These are phyloP conservation scores for Myiozetetes cayanensis DNA, from an alignment of 2,113 vertebrate genomes.

Conservation along the genomic window DNA sequence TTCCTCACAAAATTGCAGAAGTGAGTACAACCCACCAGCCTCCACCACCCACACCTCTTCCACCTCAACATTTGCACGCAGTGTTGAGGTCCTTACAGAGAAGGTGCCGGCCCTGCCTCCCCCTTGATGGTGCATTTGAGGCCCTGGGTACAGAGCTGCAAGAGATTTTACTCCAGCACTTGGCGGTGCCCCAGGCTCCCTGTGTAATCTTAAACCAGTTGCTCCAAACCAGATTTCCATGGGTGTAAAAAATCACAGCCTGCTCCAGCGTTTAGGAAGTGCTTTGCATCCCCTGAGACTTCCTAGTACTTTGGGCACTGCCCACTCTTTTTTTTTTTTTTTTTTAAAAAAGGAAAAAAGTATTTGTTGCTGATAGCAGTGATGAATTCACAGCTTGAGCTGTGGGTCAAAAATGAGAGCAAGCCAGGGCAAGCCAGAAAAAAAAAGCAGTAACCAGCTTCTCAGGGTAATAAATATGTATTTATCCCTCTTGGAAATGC, in stretches of 20 bases:
- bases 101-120: neutral
- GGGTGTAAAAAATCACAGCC: slow-evolving; percentile 57
- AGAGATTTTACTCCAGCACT: neutral
- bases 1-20: neutral
- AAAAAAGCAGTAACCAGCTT: neutral
- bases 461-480: neutral
- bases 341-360: neutral
- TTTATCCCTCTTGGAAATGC: neutral
- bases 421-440: neutral
- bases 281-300: slow-evolving; percentile 39
- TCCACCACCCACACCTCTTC: neutral
- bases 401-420: neutral
- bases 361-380: neutral
- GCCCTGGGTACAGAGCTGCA: fast-evolving
- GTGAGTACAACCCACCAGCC: neutral
- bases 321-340: neutral
- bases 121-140: fast-evolving
- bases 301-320: slow-evolving; percentile 14
- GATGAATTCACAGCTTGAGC: neutral
- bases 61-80: fast-evolving
- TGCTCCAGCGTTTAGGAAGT: slow-evolving; percentile 37
- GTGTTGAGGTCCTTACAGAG: neutral
- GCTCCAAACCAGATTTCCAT: slow-evolving; percentile 38
- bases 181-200: neutral
- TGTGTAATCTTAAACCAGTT: slow-evolving; percentile 15